phyloP scores from a whole-genome alignment of 1,140 invertebrate genomes.

The Mylabris phalerata region DNA sequence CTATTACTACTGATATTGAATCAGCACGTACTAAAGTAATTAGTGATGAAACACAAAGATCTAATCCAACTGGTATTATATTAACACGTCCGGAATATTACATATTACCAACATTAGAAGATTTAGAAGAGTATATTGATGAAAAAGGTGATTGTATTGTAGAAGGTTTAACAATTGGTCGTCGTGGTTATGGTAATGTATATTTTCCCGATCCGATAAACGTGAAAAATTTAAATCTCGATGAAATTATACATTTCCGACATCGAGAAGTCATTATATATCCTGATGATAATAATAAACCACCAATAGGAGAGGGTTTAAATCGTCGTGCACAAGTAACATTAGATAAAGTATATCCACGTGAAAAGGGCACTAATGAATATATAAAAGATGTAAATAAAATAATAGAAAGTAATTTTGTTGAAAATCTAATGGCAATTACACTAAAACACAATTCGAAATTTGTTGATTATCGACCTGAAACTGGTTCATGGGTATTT shows the following conservation, averaged over 20 bases:
- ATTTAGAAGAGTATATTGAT: slow-evolving; percentile 55
- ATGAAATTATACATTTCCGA: slow-evolving; percentile 72
- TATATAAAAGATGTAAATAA: slow-evolving; percentile 76
- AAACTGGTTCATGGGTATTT: slow-evolving; percentile 94
- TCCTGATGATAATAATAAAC: slow-evolving; percentile 61
- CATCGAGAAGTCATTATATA: slow-evolving; percentile 72
- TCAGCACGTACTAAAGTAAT: no score
- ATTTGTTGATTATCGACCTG: slow-evolving; percentile 91
- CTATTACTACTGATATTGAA: no score
- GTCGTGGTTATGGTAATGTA: slow-evolving; percentile 87
- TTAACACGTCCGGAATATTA: slow-evolving; percentile 64
- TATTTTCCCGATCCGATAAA: slow-evolving; percentile 82
- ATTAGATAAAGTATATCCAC: slow-evolving; percentile 90
- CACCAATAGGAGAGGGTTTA: slow-evolving; percentile 75
- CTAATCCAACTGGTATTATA: slow-evolving; percentile 25
- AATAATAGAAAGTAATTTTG: slow-evolving; percentile 76
- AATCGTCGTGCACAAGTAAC: slow-evolving; percentile 91
- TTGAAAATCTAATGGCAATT: slow-evolving; percentile 74
- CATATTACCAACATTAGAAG: slow-evolving; percentile 73
- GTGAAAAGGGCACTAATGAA: slow-evolving; percentile 73
- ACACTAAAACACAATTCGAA: slow-evolving; percentile 80
- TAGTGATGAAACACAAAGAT: no score
- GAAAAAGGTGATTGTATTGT: slow-evolving; percentile 76
- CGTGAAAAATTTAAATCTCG: slow-evolving; percentile 82
- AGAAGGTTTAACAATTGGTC: slow-evolving; percentile 77